Evolutionary conservation across 2,113 vertebrate species (phyloP).

Genomic region (Emydocephalus ijimae): DNA sequence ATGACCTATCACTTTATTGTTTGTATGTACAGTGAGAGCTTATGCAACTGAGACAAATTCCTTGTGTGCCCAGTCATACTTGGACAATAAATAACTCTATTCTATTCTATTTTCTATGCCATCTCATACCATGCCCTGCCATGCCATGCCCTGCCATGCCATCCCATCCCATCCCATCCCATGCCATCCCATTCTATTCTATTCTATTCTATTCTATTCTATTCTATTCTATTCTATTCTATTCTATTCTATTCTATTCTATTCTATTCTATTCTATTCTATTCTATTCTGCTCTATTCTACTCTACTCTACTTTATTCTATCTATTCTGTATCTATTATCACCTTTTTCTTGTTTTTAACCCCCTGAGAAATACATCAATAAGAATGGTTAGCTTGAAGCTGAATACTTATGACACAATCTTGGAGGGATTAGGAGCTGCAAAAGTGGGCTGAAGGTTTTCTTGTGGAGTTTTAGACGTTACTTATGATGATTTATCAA

Average conservation of each 20-base stretch:
- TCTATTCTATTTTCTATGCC: too few species aligned
- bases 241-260: not conserved
- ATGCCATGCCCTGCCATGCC: too few species aligned
- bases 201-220: too few species aligned
- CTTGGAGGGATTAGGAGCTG: not conserved
- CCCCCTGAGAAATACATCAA: not conserved
- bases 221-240: too few species aligned
- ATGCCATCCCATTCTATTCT: rapidly evolving
- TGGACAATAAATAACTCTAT: not conserved
- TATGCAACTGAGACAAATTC: not conserved
- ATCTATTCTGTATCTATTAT: not conserved
- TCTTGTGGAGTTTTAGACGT: not conserved
- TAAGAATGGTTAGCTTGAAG: not conserved
- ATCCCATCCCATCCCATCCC: too few species aligned
- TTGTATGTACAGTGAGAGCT: not conserved
- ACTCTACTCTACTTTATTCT: not conserved
- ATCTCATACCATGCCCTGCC: too few species aligned
- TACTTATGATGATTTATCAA: not conserved
- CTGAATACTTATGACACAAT: not conserved
- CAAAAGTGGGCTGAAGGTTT: not conserved
- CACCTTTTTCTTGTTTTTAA: not conserved
- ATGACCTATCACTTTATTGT: not conserved
- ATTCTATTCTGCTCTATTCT: too few species aligned
- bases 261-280: too few species aligned
- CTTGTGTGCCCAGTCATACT: not conserved